These are phyloP conservation scores for Scomber japonicus DNA, from an alignment of 2,113 vertebrate genomes.

Conservation along the genomic window DNA sequence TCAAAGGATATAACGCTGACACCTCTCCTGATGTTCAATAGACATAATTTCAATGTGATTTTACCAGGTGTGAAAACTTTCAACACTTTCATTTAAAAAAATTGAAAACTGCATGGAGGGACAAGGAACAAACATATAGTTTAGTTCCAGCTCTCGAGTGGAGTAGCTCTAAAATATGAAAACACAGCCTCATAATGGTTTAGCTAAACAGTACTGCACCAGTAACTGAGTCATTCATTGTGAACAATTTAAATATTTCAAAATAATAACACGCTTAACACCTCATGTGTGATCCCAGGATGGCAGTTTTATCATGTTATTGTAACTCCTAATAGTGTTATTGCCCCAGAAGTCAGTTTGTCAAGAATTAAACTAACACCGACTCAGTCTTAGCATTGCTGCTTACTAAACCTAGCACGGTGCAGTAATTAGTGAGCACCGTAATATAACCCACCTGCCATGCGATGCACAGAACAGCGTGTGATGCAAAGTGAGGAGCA, in stretches of 20 bases:
- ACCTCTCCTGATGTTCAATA: not conserved
- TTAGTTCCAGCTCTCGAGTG: not conserved
- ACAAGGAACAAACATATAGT: not conserved
- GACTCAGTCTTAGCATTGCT: not conserved
- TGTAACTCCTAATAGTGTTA: slow-evolving; percentile 2
- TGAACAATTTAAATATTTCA: not conserved
- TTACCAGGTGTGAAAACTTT: not conserved
- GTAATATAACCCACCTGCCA: slow-evolving; percentile 33
- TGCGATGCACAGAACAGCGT: slow-evolving; percentile 5
- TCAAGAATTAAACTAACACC: slow-evolving; percentile 12
- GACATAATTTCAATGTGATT: not conserved
- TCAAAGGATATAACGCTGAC: not conserved
- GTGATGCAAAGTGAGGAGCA: slow-evolving; percentile 26
- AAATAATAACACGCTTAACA: not conserved
- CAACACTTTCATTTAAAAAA: not conserved
- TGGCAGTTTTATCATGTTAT: not conserved
- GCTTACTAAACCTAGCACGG: not conserved
- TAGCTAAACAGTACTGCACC: slow-evolving; percentile 1
- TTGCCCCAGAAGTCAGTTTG: not conserved
- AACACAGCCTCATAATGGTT: slow-evolving; percentile 4
- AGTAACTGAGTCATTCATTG: not conserved
- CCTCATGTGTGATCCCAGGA: not conserved
- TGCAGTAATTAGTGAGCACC: slow-evolving; percentile 39
- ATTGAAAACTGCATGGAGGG: not conserved
- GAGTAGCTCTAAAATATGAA: not conserved